These are phyloP conservation scores for Athripsodes cinereus DNA, from an alignment of 2,888 invertebrate species.

Conservation along the genomic window DNA sequence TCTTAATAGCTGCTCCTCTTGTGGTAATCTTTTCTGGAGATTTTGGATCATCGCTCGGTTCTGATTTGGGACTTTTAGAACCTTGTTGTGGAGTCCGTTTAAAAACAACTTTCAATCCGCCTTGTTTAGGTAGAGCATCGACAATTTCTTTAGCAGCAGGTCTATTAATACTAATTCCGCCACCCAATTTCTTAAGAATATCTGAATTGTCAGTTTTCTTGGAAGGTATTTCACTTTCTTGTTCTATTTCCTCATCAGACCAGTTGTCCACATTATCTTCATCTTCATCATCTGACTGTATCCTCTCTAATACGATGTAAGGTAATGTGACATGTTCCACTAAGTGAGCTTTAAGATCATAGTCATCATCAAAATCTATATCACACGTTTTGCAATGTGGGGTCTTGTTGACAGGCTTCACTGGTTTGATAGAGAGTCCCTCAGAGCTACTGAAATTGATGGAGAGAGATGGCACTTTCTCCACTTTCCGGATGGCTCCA, in stretches of 20 bases:
- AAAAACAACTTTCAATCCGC: slow-evolving; percentile 20
- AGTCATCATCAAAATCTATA: slow-evolving; percentile 43
- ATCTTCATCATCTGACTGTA: slow-evolving; percentile 50
- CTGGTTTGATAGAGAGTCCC: neutral
- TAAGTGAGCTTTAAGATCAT: slow-evolving; percentile 47
- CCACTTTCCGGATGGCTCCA: slow-evolving; percentile 31
- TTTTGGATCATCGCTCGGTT: neutral
- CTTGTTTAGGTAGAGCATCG: slow-evolving; percentile 29
- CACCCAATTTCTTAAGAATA: slow-evolving; percentile 35
- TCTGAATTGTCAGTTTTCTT: slow-evolving; percentile 26
- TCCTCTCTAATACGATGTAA: slow-evolving; percentile 42
- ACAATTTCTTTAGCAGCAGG: slow-evolving; percentile 32
- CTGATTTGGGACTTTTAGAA: neutral
- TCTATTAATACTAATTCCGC: slow-evolving; percentile 41
- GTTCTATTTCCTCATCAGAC: slow-evolving; percentile 44
- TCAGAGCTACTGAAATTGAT: neutral
- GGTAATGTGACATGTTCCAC: slow-evolving; percentile 53
- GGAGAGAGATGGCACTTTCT: neutral
- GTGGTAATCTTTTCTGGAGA: slow-evolving; percentile 9
- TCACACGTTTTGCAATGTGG: slow-evolving; percentile 46
- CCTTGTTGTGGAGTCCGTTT: neutral
- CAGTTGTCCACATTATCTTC: slow-evolving; percentile 36
- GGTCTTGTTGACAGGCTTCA: neutral
- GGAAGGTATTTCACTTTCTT: slow-evolving; percentile 17
- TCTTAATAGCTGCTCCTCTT: slow-evolving; percentile 22